phyloP scores from a whole-genome alignment of 2,888 invertebrate genomes.

The Tetropium fuscum region DNA sequence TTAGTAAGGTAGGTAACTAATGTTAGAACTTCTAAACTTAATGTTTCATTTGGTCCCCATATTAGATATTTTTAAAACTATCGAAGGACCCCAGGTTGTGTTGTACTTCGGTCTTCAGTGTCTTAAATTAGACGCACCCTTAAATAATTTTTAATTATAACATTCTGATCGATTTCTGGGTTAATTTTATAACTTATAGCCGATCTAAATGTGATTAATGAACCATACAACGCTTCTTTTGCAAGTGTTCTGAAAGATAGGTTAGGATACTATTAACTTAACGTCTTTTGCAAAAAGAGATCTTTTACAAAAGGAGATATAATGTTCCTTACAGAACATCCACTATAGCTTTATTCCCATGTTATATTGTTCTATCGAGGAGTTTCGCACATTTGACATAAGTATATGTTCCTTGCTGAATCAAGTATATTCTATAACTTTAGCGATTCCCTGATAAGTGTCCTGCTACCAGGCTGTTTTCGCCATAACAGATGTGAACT shows the following conservation, averaged over 20 bases:
- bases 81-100: constrained; percentile 13
- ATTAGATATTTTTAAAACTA: not conserved
- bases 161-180: too few relatives aligned
- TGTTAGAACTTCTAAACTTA: constrained; percentile 8
- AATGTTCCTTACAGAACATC: constrained; percentile 5
- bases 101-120: constrained; percentile 1
- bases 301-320: too few relatives aligned
- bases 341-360: constrained; percentile 5
- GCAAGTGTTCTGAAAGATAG: constrained; percentile 1
- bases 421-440: not conserved
- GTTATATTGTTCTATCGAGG: constrained; percentile 11
- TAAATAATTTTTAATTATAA: constrained; percentile 4
- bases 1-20: constrained; percentile 4
- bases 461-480: constrained; percentile 11
- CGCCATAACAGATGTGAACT: constrained; percentile 1
- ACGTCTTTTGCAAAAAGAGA: constrained; percentile 5
- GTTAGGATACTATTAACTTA: not conserved
- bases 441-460: constrained; percentile 16
- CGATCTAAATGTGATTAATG: not conserved
- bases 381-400: not conserved
- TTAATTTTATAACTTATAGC: not conserved
- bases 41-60: not conserved
- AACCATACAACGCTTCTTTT: constrained; percentile 3
- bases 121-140: constrained; percentile 3
- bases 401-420: constrained; percentile 2